A percentile compares a stretch with the other conserved stretches of the same genome.
Conservation (phyloP, 1,140 invertebrate species). For the Whitmania pigra region DNA sequence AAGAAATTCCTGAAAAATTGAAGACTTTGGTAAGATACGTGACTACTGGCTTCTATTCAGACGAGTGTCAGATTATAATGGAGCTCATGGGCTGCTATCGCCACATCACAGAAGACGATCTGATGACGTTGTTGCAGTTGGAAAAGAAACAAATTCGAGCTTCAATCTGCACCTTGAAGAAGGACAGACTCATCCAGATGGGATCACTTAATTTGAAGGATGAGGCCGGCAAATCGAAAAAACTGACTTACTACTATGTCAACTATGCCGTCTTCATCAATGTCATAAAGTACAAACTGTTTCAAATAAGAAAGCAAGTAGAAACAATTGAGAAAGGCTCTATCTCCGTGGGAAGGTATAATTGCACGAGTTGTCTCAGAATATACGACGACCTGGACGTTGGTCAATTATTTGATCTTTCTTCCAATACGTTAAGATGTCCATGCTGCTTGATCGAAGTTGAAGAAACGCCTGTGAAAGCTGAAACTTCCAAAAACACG, state of each 20-base stretch:
- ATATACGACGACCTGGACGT: slow-evolving; percentile 62
- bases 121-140: slow-evolving; percentile 81
- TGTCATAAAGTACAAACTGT: slow-evolving; percentile 84
- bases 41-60: slow-evolving; percentile 77
- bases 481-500: slow-evolving; percentile 76
- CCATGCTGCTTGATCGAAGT: slow-evolving; percentile 75
- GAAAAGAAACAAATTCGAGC: slow-evolving; percentile 83
- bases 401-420: slow-evolving; percentile 77
- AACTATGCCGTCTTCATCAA: slow-evolving; percentile 94
- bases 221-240: slow-evolving; percentile 81
- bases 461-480: slow-evolving; percentile 79
- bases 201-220: slow-evolving; percentile 83
- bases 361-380: slow-evolving; percentile 76
- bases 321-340: slow-evolving; percentile 86
- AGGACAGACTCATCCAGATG: slow-evolving; percentile 83
- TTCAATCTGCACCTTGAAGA: slow-evolving; percentile 68
- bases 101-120: slow-evolving; percentile 93
- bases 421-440: slow-evolving; percentile 63
- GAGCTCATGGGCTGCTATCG: slow-evolving; percentile 88
- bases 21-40: slow-evolving; percentile 79
- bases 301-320: slow-evolving; percentile 83
- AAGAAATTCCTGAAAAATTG: slow-evolving; percentile 43
- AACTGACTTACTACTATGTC: slow-evolving; percentile 94
- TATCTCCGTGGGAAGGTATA: slow-evolving; percentile 84
- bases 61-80: slow-evolving; percentile 82